Evolutionary conservation across 2,113 vertebrate species (phyloP).

Genomic region (Caranx ignobilis): DNA sequence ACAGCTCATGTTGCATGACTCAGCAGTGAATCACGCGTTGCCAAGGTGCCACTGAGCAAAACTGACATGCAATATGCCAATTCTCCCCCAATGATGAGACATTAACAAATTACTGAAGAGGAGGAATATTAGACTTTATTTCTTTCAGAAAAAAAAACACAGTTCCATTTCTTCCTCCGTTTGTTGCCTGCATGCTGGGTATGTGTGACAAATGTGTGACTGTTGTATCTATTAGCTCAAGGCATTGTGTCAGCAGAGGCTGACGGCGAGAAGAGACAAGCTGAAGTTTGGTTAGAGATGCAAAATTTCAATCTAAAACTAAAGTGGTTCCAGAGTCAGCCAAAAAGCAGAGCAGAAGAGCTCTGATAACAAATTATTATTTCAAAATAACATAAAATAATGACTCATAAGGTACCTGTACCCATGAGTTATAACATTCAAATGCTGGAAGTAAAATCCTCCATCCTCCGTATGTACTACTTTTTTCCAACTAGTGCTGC

Average conservation of each 20-base stretch:
- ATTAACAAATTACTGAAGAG: conserved; percentile 63
- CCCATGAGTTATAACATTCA: no score
- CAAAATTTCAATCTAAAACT: background rate
- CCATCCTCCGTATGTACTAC: background rate
- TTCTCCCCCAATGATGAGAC: conserved; percentile 59
- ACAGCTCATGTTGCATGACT: conserved; percentile 77
- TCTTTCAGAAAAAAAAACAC: conserved; percentile 29
- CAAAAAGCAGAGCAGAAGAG: background rate
- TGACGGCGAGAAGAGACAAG: background rate
- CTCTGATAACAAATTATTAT: background rate
- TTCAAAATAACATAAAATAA: no score
- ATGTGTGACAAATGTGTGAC: conserved; percentile 19
- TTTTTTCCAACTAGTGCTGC: background rate
- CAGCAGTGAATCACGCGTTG: conserved; percentile 77
- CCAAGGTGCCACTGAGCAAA: conserved; percentile 51
- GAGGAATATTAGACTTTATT: conserved; percentile 48
- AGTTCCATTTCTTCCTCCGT: conserved; percentile 31
- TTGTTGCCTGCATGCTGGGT: conserved; percentile 22
- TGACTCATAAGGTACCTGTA: background rate
- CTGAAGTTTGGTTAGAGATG: conserved; percentile 12
- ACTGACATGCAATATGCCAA: conserved; percentile 71
- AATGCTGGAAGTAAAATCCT: background rate
- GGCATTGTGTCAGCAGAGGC: conserved; percentile 12
- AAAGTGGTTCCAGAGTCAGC: background rate
- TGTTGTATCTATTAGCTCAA: conserved; percentile 22